Base-by-base conservation (phyloP, 2,888 invertebrate species). In the Omphaloscelis lunosa region DNA sequence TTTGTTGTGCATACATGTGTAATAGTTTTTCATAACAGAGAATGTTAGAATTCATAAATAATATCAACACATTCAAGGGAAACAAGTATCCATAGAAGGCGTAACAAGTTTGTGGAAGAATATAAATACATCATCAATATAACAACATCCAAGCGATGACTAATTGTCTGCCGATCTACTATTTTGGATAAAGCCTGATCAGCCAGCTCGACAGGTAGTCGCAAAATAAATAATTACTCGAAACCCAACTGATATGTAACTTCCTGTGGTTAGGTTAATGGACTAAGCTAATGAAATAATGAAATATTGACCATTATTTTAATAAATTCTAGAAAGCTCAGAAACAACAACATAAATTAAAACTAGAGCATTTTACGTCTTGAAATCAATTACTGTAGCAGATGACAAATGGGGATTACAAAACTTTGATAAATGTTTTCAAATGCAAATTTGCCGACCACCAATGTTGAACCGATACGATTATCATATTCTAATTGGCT, bases 401-500 rank as follows among this genome's bases (percentile, higher is more conserved):
- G 74, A 79, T 88, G 80, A 88, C 73, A 81, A 85, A 87, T 81
- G 76, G 41, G 56, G 34, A 73, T 73, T 70, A 76, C 63, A 77
- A 76, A 80, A 83, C 75, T 77, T 53, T 84, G 77, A 82, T 75
- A 78, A 86, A 79, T 81, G 72, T 72, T 51, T 65, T 74, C 56
- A 59, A 75, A 88, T 88, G 81, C 83, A 86, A 86, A 84, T 83
- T 82, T 73, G 41, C 53, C 63, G 79, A 75, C 80, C 80, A 85
- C 87, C 80, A 77, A 85, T 83, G 77, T 77, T 69, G 76, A 82
- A 72, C 61, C 63, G 65, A 79, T 73, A 81, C 82, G 83, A 88
- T 89, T 89, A 86, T 84, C 88, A 90, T 89, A 89, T 84, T 91
- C 86, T 93, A 93, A 95, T 94, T 93, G 91, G 89, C 85, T 86